These are phyloP conservation scores for Ceratina japonica DNA, from an alignment of 1,140 invertebrate species.

Conservation along the genomic window DNA sequence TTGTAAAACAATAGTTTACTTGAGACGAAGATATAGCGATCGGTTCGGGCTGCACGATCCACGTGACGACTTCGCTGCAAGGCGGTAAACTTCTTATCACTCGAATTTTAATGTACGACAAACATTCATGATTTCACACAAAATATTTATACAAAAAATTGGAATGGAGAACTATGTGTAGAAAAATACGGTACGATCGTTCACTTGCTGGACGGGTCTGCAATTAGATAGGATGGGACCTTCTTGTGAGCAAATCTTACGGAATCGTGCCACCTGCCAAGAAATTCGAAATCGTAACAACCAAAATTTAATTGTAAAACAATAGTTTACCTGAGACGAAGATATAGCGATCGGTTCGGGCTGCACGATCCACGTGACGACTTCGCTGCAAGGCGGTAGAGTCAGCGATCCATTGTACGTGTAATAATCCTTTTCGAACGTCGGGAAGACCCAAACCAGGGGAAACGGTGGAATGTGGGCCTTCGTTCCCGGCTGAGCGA, in stretches of 20 bases:
- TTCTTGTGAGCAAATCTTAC: constrained; percentile 75
- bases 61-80: constrained; percentile 89
- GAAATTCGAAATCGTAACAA: constrained; percentile 3
- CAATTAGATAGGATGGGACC: constrained; percentile 75
- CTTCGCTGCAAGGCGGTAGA: constrained; percentile 90
- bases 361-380: constrained; percentile 92
- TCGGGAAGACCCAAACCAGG: constrained; percentile 78
- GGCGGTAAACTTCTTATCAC: too few relatives aligned
- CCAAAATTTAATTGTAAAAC: too few relatives aligned
- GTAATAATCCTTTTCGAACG: constrained; percentile 82
- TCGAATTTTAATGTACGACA: background rate
- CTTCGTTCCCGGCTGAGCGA: constrained; percentile 70
- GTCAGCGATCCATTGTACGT: constrained; percentile 91
- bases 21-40: constrained; percentile 86
- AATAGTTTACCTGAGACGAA: constrained; percentile 81
- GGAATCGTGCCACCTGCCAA: constrained; percentile 75
- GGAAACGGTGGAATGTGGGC: constrained; percentile 78
- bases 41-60: constrained; percentile 90
- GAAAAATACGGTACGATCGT: constrained; percentile 70
- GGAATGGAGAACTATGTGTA: constrained; percentile 42
- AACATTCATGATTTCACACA: background rate
- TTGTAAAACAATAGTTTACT: constrained; percentile 69
- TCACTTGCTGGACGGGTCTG: constrained; percentile 78
- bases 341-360: constrained; percentile 86
- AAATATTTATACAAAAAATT: background rate